Base-by-base conservation (phyloP, 2,113 vertebrate genomes). In the Strix uralensis region DNA sequence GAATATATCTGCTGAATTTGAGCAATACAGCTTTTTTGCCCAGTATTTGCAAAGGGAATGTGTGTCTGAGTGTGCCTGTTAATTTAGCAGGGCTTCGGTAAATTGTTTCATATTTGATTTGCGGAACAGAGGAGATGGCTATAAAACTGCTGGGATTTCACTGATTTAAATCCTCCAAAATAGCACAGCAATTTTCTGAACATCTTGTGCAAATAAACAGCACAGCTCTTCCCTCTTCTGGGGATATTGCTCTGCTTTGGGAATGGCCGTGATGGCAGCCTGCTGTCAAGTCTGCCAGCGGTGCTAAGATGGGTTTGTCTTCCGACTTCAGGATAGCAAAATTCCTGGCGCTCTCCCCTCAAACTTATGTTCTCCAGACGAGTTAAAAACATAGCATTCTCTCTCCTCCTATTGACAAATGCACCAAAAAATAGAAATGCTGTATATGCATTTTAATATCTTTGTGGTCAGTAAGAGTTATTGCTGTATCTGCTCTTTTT, bases 71-170 rank as follows among this genome's bases (percentile, higher is more conserved):
- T 9, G n/a, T 0, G 2, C 72, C 77, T 74, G 80, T 75, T 94
- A 95, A 84, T 94, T 88, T 89, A 89, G 46, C 23, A 91, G 34
- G 27, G 73, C 57, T 90, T 86, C 79, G 65, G 52, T 82, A 87
- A 91, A 89, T 79, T 52, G 51, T 82, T 90, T 90, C 55, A 2
- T 91, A 58, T 72, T 67, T 91, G 73, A 75, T 87, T 86, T 86
- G 52, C 7, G 1, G 66, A 89, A 34, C 51, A 71, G 77, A 67
- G 11, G 49, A 92, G 65, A 78, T 72, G 57, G 26, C 80, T 72
- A 4, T 87, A 92, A 89, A 94, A 86, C 61, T 93, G 69, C 65
- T 54, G 81, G 91, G 73, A 81, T 69, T 81, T 88, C 44, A 65
- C 21, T 51, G 66, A 65, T 91, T 65, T 74, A 89, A 92, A 49